Base-by-base conservation (phyloP, 2,888 invertebrate genomes). In the Trissolcus brochymenae region DNA sequence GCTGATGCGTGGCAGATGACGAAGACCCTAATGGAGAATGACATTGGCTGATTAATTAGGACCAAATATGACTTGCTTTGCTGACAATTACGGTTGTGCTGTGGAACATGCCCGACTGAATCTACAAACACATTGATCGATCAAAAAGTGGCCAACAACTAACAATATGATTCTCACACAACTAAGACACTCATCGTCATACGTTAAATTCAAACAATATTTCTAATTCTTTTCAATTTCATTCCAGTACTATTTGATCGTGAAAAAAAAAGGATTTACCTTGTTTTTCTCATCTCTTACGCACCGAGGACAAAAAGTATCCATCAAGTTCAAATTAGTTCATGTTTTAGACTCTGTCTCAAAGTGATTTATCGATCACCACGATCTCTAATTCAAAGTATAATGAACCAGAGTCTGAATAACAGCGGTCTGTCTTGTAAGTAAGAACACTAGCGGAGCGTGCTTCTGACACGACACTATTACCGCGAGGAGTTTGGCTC, bases 11-110 rank as follows among this genome's bases (percentile, higher is more conserved):
- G 81, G 82, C 82, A 81, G 79, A 82, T 84, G 84, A 85, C 84
- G 84, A 83, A 83, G 80, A 81, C 81, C 80, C 82, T 83, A 83
- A 82, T 84, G 82, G 83, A 78, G 81, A 84, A 80, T 85, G 85
- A 84, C 85, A 82, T 81, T 81, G 79, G 82, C 81, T 85, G 84
- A 86, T 86, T 86, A 85, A 85, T 86, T 84, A 84, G 82, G 81
- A 85, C 82, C 82, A 82, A 84, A 85, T 84, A 81, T 82, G 81
- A 82, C 80, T 81, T 79, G 73, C 62, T 74, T 51, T 57, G 59
- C 70, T 57, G 70, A 70, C 71, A 74, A 60, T 74, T 66, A 43
- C 61, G 40, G 74, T 67, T 74, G 53, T 68, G 68, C 43, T 41
- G 57, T 50, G 70, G 71, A 17, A 35, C 62, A 11, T 35, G 35